phyloP scores from a whole-genome alignment of 2,113 vertebrate species.

The Ursus arctos region DNA sequence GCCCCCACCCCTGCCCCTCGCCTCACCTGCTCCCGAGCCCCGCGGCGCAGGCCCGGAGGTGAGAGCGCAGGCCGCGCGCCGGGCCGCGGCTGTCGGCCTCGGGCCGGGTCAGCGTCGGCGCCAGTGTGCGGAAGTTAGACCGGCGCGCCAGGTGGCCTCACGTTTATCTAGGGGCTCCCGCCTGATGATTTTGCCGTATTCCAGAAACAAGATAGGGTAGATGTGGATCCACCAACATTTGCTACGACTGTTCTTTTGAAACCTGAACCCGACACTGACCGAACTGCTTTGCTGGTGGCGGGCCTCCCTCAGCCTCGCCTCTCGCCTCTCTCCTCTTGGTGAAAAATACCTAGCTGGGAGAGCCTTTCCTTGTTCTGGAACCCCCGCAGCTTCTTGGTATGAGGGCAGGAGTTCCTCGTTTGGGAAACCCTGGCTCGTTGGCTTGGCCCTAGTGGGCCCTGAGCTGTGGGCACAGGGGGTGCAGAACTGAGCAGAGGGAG shows the following conservation, averaged over 20 bases:
- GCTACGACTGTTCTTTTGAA: neutral
- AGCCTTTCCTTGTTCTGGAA: no score
- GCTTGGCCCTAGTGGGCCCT: neutral
- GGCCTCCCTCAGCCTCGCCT: neutral
- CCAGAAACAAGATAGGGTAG: neutral
- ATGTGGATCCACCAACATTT: neutral
- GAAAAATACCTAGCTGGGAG: neutral
- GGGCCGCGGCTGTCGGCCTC: neutral
- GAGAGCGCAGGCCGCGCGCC: neutral
- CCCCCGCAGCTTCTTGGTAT: neutral
- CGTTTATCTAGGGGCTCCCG: neutral
- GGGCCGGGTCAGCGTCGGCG: neutral
- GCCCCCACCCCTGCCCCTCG: neutral
- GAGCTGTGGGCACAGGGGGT: neutral
- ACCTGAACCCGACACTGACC: neutral
- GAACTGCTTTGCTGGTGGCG: neutral
- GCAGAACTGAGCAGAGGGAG: neutral
- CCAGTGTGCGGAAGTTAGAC: neutral
- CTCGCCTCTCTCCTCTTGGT: neutral
- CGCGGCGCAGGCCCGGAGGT: neutral
- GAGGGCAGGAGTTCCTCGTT: neutral
- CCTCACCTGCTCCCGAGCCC: neutral
- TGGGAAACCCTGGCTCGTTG: neutral
- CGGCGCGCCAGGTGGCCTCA: neutral
- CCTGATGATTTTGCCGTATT: neutral